Conservation (phyloP, 2,797 vertebrate species). For the Gymnothorax reevesii region DNA sequence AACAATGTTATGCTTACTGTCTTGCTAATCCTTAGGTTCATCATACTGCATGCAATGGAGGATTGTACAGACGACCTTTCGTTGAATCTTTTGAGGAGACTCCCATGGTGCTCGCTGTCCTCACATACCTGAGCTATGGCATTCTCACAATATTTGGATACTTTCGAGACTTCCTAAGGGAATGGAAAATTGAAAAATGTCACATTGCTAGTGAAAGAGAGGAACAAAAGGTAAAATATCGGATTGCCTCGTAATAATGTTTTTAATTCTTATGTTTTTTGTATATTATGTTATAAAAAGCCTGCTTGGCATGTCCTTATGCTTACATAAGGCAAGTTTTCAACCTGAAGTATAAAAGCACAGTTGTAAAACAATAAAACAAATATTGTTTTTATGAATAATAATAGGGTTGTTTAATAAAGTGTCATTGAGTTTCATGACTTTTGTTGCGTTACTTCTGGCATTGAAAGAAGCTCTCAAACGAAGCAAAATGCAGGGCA, state of each 20-base stretch:
- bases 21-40: conserved; percentile 16
- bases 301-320: background rate
- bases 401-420: conserved; percentile 18
- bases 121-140: conserved; percentile 96
- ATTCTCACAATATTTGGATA: conserved; percentile 98
- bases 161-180: conserved; percentile 90
- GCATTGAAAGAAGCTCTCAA: background rate
- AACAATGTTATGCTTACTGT: background rate
- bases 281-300: background rate
- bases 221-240: conserved; percentile 83
- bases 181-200: conserved; percentile 95
- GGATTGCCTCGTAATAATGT: background rate
- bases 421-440: conserved; percentile 39
- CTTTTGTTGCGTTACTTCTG: conserved; percentile 22
- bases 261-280: background rate
- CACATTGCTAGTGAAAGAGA: conserved; percentile 88
- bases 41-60: conserved; percentile 76
- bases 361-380: background rate
- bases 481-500: background rate
- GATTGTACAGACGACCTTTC: conserved; percentile 87
- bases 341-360: background rate
- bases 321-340: background rate
- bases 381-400: conserved; percentile 25
- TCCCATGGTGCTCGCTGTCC: conserved; percentile 90
- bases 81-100: conserved; percentile 92